Evolutionary conservation across 2,797 vertebrate genomes (phyloP).

Genomic region (Helarctos malayanus): DNA sequence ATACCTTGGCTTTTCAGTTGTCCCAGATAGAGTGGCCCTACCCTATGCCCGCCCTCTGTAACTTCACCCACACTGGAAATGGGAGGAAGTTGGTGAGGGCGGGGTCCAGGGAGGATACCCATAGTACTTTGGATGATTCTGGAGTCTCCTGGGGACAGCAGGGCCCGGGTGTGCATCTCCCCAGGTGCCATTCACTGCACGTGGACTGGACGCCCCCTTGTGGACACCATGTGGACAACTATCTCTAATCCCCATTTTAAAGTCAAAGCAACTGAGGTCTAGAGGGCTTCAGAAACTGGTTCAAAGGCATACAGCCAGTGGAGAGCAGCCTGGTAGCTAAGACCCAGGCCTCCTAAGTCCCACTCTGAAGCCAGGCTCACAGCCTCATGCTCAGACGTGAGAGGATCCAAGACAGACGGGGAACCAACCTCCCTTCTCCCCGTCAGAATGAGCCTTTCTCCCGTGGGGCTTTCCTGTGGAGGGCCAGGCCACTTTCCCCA

Average conservation of each 20-base stretch:
- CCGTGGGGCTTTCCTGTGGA: accelerated
- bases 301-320: accelerated
- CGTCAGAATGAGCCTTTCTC: neutral
- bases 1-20: neutral
- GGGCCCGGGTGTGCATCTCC: neutral
- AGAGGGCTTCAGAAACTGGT: neutral
- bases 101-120: neutral
- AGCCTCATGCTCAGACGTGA: accelerated
- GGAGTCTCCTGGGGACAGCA: neutral
- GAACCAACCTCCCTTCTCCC: neutral
- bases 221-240: neutral
- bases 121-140: neutral
- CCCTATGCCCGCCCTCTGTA: accelerated
- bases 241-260: constrained; percentile 23
- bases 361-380: neutral
- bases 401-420: neutral
- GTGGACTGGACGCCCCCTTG: constrained; percentile 66
- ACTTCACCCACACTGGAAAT: neutral
- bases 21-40: neutral
- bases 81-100: accelerated
- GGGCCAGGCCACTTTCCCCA: neutral
- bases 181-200: neutral
- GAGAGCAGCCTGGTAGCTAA: neutral
- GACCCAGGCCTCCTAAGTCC: neutral
- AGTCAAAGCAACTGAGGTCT: neutral